Conservation (phyloP, 2,888 invertebrate species). For the Dorcus parallelipipedus region DNA sequence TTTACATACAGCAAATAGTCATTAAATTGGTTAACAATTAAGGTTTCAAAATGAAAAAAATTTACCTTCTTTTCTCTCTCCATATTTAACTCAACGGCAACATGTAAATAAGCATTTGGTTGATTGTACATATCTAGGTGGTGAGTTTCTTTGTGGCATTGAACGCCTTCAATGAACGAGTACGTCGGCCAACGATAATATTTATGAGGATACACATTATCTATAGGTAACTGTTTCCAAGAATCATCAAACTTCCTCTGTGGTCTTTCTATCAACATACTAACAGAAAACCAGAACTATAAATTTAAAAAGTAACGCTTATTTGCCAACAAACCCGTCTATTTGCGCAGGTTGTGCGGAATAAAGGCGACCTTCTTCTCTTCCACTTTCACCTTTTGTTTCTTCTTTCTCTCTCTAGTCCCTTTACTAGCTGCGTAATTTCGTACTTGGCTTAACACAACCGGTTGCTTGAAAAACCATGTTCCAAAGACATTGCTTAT, state of each 20-base stretch:
- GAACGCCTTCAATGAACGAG: conserved; percentile 71
- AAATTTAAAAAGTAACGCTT: background rate
- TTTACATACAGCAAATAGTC: too few relatives aligned
- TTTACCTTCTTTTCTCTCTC: conserved; percentile 63
- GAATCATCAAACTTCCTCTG: conserved; percentile 61
- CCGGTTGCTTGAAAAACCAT: too few relatives aligned
- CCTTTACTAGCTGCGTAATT: conserved; percentile 79
- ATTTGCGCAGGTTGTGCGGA: conserved; percentile 66
- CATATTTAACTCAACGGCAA: conserved; percentile 79
- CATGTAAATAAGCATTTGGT: conserved; percentile 67
- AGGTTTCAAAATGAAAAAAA: too few relatives aligned
- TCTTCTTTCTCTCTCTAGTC: conserved; percentile 71
- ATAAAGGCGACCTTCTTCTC: conserved; percentile 72
- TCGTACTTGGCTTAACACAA: conserved; percentile 23
- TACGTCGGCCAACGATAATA: conserved; percentile 61
- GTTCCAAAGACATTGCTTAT: too few relatives aligned
- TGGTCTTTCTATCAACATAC: conserved; percentile 46
- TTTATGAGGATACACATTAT: conserved; percentile 62
- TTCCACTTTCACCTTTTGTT: conserved; percentile 64
- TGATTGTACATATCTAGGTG: conserved; percentile 79
- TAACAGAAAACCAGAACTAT: conserved; percentile 27
- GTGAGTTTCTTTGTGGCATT: conserved; percentile 75
- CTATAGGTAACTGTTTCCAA: conserved; percentile 54
- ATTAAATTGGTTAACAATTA: too few relatives aligned
- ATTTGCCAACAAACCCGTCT: conserved; percentile 33